Conservation (phyloP, 2,113 vertebrate genomes). For the Cyprinus carpio region DNA sequence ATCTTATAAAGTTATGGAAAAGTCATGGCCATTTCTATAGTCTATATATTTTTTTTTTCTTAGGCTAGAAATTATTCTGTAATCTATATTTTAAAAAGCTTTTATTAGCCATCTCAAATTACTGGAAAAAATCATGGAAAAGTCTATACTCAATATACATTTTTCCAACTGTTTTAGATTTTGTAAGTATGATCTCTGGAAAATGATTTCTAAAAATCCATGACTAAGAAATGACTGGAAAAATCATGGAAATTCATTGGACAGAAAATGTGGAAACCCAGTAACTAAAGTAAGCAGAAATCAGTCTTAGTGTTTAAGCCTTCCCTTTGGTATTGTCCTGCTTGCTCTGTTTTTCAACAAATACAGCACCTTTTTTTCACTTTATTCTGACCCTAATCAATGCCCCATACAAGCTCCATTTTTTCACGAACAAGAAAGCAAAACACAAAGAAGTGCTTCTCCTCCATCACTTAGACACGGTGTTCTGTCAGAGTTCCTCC, state of each 20-base stretch:
- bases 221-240: not conserved
- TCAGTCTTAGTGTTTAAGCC: conserved; percentile 15
- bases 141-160: not conserved
- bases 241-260: not conserved
- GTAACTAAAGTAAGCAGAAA: not conserved
- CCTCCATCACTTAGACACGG: conserved; percentile 39
- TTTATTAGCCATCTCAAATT: not conserved
- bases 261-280: not conserved
- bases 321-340: not conserved
- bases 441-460: conserved; percentile 28
- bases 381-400: conserved; percentile 1
- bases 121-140: not conserved
- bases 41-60: not conserved
- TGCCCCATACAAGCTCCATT: not conserved
- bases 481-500: conserved; percentile 17
- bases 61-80: not conserved
- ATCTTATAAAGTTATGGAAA: not conserved
- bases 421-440: conserved; percentile 28
- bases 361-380: not conserved
- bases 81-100: not conserved
- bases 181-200: not conserved
- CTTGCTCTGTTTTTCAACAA: not conserved
- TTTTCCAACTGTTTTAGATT: not conserved
- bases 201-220: not conserved
- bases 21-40: not conserved